These are phyloP conservation scores for Lagocephalus sceleratus DNA, from an alignment of 2,797 vertebrate genomes.

Conservation along the genomic window DNA sequence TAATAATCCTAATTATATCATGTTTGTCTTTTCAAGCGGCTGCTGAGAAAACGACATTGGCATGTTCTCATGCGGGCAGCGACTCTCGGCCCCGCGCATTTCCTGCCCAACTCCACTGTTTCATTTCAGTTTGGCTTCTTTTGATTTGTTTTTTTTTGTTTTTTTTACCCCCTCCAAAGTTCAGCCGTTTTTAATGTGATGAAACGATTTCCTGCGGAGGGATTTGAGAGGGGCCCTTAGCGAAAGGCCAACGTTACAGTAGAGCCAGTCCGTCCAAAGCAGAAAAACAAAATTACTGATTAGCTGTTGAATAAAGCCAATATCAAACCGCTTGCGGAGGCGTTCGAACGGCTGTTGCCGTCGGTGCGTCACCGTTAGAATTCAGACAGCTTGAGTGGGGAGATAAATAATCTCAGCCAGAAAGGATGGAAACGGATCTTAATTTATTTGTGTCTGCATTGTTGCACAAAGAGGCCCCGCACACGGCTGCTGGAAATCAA, in stretches of 20 bases:
- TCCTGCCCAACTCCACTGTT: no score
- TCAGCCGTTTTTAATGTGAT: slow-evolving; percentile 46
- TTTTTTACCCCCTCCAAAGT: slow-evolving; percentile 40
- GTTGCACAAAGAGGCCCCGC: slow-evolving; percentile 51
- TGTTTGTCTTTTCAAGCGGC: slow-evolving; percentile 51
- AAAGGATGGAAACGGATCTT: slow-evolving; percentile 58
- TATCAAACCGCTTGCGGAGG: slow-evolving; percentile 15
- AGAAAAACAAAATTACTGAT: slow-evolving; percentile 40
- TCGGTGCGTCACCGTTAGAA: slow-evolving; percentile 12
- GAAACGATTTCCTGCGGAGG: slow-evolving; percentile 62
- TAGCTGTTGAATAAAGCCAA: slow-evolving; percentile 22
- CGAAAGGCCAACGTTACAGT: slow-evolving; percentile 55
- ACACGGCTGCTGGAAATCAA: slow-evolving; percentile 58
- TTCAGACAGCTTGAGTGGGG: slow-evolving; percentile 49
- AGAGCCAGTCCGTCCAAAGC: slow-evolving; percentile 29
- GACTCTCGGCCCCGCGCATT: neutral
- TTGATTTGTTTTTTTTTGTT: slow-evolving; percentile 56
- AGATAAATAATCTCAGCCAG: slow-evolving; percentile 60
- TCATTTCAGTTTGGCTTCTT: slow-evolving; percentile 27
- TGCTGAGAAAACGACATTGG: slow-evolving; percentile 31
- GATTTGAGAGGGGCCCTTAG: slow-evolving; percentile 51
- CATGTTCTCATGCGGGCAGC: slow-evolving; percentile 25
- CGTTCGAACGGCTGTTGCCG: slow-evolving; percentile 19
- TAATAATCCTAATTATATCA: slow-evolving; percentile 55
- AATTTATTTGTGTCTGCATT: slow-evolving; percentile 62